Conservation (phyloP, 2,113 vertebrate species). For the Pachyramphus minor region DNA sequence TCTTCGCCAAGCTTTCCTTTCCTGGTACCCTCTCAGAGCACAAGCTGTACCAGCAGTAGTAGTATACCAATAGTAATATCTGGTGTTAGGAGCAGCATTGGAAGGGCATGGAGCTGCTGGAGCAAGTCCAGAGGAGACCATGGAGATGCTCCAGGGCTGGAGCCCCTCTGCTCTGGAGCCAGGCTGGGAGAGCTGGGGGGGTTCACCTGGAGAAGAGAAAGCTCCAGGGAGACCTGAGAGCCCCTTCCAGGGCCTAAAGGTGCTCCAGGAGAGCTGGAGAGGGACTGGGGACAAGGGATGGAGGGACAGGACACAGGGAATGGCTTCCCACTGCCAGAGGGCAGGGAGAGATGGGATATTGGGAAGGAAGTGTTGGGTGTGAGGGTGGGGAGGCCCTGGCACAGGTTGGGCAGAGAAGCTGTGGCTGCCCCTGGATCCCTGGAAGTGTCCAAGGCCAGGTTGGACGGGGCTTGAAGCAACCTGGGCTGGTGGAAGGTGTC, state of each 20-base stretch:
- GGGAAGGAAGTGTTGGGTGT: fast-evolving
- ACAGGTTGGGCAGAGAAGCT: background rate
- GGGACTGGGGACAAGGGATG: background rate
- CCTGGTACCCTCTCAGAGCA: background rate
- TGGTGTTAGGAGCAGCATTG: background rate
- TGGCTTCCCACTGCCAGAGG: background rate
- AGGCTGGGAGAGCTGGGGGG: background rate
- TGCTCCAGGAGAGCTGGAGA: background rate
- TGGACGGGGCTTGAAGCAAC: background rate
- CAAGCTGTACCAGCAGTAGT: background rate
- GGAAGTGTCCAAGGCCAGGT: background rate
- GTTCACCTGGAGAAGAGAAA: background rate
- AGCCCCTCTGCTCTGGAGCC: background rate
- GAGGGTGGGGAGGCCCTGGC: background rate
- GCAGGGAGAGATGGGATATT: fast-evolving
- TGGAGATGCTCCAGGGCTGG: background rate
- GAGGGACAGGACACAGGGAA: background rate
- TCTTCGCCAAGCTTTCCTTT: background rate
- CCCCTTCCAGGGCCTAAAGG: background rate
- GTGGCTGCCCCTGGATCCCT: background rate
- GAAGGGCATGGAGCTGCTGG: background rate
- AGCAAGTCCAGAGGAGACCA: background rate
- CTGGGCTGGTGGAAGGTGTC: background rate
- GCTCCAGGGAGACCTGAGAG: background rate
- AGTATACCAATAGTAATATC: background rate